A percentile compares a stretch with the other conserved stretches of the same genome.
Evolutionary conservation across 2,888 invertebrate genomes (phyloP).

Genomic region (Drosophila lutescens): DNA sequence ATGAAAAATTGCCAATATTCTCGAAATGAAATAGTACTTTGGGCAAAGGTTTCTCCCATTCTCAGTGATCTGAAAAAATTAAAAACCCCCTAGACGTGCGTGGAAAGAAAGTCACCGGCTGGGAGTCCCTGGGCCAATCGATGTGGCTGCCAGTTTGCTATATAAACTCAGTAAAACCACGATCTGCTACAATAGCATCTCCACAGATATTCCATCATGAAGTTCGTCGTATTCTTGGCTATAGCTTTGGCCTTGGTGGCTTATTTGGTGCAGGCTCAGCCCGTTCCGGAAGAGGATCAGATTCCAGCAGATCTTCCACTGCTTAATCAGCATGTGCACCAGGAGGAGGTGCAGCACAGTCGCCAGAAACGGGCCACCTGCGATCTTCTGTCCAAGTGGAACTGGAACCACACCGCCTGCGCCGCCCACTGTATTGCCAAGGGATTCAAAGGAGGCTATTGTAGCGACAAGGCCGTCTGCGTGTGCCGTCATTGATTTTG

Average conservation of each 20-base stretch:
- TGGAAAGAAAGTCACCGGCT: conserved; percentile 22
- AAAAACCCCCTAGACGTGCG: conserved; percentile 37
- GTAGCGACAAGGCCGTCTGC: conserved; percentile 68
- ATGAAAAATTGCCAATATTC: neutral
- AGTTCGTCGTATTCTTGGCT: conserved; percentile 33
- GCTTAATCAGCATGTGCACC: neutral
- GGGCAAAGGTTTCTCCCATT: neutral
- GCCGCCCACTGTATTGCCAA: conserved; percentile 83
- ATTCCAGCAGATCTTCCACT: neutral
- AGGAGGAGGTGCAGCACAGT: conserved; percentile 8
- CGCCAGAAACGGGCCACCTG: conserved; percentile 85
- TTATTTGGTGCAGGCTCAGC: conserved; percentile 39
- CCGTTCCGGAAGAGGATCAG: conserved; percentile 5
- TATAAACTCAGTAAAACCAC: conserved; percentile 13
- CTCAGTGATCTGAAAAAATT: neutral
- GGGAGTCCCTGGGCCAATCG: conserved; percentile 40
- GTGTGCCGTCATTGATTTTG: conserved; percentile 32
- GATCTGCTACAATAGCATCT: conserved; percentile 15
- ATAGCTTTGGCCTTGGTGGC: conserved; percentile 36
- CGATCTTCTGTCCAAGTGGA: conserved; percentile 79
- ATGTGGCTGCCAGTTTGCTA: conserved; percentile 7
- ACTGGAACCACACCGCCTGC: conserved; percentile 83
- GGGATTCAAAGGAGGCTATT: conserved; percentile 83
- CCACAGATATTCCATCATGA: conserved; percentile 46
- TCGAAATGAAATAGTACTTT: neutral